Base-by-base conservation (phyloP, 2,797 vertebrate genomes). In the Coracias cyanogaster region DNA sequence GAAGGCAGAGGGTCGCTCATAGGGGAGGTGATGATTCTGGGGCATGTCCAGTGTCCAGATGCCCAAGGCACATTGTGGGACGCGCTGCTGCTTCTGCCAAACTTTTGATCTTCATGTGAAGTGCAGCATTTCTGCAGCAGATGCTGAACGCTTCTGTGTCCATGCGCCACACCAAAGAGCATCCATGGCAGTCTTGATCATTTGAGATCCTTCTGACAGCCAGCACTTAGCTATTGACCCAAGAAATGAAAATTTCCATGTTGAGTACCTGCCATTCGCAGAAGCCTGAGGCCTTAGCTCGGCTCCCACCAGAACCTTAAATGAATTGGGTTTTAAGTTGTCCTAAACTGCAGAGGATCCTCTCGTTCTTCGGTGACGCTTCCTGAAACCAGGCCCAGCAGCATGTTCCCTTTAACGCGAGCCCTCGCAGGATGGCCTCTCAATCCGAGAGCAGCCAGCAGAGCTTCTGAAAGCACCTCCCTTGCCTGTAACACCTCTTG, bases 41-140 rank as follows among this genome's bases (percentile, higher is more conserved):
- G 61, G 10, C 28, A 4, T 7, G 15, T 62, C 49, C 6, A 2
- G n/a, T 17, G 70, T 71, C 39, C 43, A 15, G 19, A 4, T 45
- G 37, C 43, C 29, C 49, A 5, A 6, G 3, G 9, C 21, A 6
- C 7, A 0, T 10, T 31, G 41, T 45, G n/a, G 65, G 52, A 29
- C 31, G 12, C 1, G 1, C 28, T 48, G 60, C 48, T 57, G 48
- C 71, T 82, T 51, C 18, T 22, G 52, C 71, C 92, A 67, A 15
- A 22, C 60, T 41, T 86, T 15, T 26, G 41, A 61, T 71, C 82
- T 49, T 61, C 5, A 0, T 12, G 18, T 39, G 8, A 31, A 62
- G 12, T 11, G 60, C 71, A n/a, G 48, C 43, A 3, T 61, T 67
- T 82, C 71, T 72, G 41, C 57, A 22, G 74, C 31, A 37, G 62